These are phyloP conservation scores for Probosciger aterrimus DNA, from an alignment of 2,113 vertebrate genomes.

Conservation along the genomic window DNA sequence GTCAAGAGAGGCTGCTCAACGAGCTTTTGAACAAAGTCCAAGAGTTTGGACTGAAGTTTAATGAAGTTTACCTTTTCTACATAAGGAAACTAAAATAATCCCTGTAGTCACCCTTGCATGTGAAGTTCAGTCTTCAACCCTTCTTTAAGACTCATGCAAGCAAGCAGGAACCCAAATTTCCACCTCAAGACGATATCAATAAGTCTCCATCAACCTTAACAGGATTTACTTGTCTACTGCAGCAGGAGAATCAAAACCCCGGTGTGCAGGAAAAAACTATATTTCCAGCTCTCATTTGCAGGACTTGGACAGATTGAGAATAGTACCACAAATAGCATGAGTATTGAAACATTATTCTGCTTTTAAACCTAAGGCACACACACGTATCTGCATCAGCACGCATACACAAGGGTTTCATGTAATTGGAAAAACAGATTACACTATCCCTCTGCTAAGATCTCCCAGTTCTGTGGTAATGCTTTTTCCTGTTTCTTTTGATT, in stretches of 20 bases:
- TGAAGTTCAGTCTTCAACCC: not conserved
- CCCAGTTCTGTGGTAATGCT: not conserved
- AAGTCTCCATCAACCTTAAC: not conserved
- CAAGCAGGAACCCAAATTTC: not conserved
- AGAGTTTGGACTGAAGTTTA: not conserved
- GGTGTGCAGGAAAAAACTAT: not conserved
- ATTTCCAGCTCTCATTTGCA: not conserved
- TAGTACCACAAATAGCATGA: not conserved
- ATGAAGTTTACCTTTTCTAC: not conserved
- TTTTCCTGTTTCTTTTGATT: not conserved
- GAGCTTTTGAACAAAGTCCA: not conserved
- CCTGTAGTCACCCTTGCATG: not conserved
- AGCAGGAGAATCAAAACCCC: not conserved
- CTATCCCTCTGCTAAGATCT: not conserved
- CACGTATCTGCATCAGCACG: not conserved
- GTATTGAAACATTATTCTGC: not conserved
- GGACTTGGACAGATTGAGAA: not conserved
- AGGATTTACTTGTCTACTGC: not conserved
- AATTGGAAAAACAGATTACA: slow-evolving; percentile 55
- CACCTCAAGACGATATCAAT: not conserved
- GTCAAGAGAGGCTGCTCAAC: not conserved
- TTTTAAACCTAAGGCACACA: not conserved
- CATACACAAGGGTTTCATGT: not conserved
- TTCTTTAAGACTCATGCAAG: not conserved
- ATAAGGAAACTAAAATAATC: not conserved